These are phyloP conservation scores for Lagopus leucura DNA, from an alignment of 2,113 vertebrate species.

Conservation along the genomic window DNA sequence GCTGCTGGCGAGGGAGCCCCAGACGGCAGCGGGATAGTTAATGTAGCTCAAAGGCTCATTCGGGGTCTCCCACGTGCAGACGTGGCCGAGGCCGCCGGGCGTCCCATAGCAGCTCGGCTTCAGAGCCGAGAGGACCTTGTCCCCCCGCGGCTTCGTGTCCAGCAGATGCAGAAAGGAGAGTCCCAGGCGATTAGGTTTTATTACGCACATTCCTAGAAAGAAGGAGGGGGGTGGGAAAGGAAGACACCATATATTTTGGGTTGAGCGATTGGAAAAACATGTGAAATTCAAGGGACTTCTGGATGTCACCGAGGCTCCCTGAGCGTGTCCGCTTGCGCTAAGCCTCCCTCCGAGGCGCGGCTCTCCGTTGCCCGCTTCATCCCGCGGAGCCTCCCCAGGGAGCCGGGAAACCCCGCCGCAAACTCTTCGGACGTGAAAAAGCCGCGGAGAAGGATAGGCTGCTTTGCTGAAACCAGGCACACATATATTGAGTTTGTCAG, in stretches of 20 bases:
- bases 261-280: neutral
- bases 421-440: neutral
- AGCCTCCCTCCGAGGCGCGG: neutral
- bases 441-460: neutral
- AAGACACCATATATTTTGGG: fast-evolving
- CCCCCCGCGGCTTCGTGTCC: neutral
- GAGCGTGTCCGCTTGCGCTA: neutral
- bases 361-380: neutral
- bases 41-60: neutral
- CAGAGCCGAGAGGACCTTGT: neutral
- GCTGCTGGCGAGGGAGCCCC: neutral
- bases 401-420: neutral
- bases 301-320: neutral
- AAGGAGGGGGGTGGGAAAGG: neutral
- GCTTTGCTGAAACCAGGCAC: conserved; percentile 47
- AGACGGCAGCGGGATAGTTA: neutral
- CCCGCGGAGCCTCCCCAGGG: neutral
- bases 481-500: conserved; percentile 77
- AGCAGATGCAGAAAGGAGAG: neutral
- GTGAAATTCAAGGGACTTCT: neutral
- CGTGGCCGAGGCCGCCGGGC: neutral
- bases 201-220: neutral
- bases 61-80: neutral
- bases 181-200: fast-evolving
- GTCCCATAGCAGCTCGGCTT: neutral